Evolutionary conservation across 2,888 invertebrate species (phyloP), one percentile per base, ranked within the genome.

Genomic region (Diarsia dahlii): DNA sequence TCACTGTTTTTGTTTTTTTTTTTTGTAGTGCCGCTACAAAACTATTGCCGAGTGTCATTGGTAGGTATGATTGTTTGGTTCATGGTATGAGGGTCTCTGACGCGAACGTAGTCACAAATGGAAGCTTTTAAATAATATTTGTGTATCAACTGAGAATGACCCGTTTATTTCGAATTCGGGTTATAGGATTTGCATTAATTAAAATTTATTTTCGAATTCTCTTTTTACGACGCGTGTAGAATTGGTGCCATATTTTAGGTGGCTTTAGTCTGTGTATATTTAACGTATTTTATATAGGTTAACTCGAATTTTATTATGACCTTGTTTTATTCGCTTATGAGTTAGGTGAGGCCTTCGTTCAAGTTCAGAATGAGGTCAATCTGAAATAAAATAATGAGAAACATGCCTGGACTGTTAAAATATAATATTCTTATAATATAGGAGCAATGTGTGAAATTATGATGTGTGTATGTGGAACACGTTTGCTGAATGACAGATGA

Each of bases 151-250:
- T 50, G 67, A 58, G 78, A 80, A 63, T 50, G 23, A 46, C 56
- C 80, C 80, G 5, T 67, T 76, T 63, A 66, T 84, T 77, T 46
- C 56, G 45, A 80, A 80, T 82, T 74, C 76, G 66, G 67, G 73
- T 64, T 77, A 65, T 71, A 72, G 76, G 80, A 82, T 82, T 82
- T 82, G 72, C 80, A 82, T 82, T 76, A 58, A 76, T 83, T 80
- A 75, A 76, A 80, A 70, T 75, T 66, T 75, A 67, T 83, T 70
- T 67, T 50, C 64, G 48, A 67, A 72, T 71, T 69, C 68, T 12
- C 20, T 54, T 71, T 70, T 72, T 69, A 78, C 56, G 67, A 67
- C 46, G 63, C 45, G 50, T 52, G 56, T 63, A 67, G 74, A 78
- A 80, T 63, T 62, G 81, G n/a, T 62, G 39, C 50, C 67, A 76